These are phyloP conservation scores for Proteles cristata DNA, from an alignment of 2,113 vertebrate species.

Conservation along the genomic window DNA sequence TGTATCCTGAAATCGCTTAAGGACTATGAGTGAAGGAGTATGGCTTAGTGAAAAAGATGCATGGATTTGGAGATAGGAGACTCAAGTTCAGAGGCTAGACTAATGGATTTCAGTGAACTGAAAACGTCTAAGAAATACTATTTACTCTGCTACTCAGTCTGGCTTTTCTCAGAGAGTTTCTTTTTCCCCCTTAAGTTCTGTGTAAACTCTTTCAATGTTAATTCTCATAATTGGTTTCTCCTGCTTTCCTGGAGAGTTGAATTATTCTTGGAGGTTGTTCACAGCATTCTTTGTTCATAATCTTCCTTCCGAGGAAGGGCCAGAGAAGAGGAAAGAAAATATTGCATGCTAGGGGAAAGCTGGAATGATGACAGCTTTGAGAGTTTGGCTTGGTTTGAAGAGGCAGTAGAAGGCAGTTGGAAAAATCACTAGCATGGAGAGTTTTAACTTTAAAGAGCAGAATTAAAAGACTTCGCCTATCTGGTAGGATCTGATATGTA, in stretches of 20 bases:
- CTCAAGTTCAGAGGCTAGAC: not conserved
- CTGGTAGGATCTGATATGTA: not conserved
- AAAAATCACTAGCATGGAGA: not conserved
- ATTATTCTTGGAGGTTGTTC: not conserved
- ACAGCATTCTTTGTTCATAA: not conserved
- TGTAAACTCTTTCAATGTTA: not conserved
- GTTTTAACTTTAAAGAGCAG: not conserved
- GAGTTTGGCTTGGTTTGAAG: not conserved
- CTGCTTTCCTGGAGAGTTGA: not conserved
- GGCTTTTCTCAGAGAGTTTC: not conserved
- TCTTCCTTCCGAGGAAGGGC: not conserved
- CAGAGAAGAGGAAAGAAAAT: not conserved
- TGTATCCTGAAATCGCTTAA: not conserved
- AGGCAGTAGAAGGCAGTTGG: not conserved
- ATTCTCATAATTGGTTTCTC: not conserved
- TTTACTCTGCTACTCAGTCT: not conserved
- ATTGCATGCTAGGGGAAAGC: not conserved
- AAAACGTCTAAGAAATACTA: not conserved
- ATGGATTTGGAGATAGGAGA: not conserved
- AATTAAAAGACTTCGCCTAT: conserved; percentile 1
- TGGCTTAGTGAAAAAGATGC: not conserved
- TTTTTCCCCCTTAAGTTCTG: not conserved
- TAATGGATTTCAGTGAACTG: not conserved
- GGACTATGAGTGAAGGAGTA: not conserved
- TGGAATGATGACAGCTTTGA: not conserved